Base-by-base conservation (phyloP, 2,113 vertebrate genomes). In the Pollimyrus isidori region DNA sequence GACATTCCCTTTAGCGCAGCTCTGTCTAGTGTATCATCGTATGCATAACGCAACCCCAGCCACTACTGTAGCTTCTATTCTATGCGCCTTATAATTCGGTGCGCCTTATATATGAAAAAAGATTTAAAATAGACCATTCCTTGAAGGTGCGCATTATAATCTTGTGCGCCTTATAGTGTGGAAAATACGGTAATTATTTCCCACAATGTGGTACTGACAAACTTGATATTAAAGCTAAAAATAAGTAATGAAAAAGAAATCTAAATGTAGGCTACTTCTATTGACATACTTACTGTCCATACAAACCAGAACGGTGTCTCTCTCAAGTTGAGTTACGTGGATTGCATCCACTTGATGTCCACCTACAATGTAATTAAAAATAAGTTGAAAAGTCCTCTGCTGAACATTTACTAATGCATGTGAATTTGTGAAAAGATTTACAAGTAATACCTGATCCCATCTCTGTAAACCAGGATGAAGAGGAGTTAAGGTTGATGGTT, bases 401-500 rank as follows among this genome's bases (percentile, higher is more conserved):
- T 65, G 56, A 53, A 17, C 94, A 92, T 91, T 95, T 95, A 96
- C 93, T 95, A 3, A 48, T 89, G n/a, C 30, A 26, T 19, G 42
- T 50, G n/a, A 50, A 21, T 42, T 13, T 53, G 73, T 58, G 21
- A 35, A 35, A 19, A 4, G 42, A 23, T 53, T 13, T 86, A 26
- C 56, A 50, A 42, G 50, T 62, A 35, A 9, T 88, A 99, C 98
- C 96, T 93, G 97, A 95, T 90, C 96, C 98, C 0, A 97, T 97
- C 90, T 98, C 97, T 5, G 98, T 99, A 96, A 99, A 99, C 98
- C 98, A 99, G 0, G 98, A 99, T 21, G 98, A 99, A 46, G 98
- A 97, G 9, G 98, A 99, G 95, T 99, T 99, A 91, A 99, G 96
- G 95, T 99, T 98, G 96, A 99, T 99, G 93, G 98, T 99, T 95